A percentile compares a stretch with the other conserved stretches of the same genome.
Conservation (phyloP, 2,888 invertebrate genomes). For the Drosophila subquinaria region DNA sequence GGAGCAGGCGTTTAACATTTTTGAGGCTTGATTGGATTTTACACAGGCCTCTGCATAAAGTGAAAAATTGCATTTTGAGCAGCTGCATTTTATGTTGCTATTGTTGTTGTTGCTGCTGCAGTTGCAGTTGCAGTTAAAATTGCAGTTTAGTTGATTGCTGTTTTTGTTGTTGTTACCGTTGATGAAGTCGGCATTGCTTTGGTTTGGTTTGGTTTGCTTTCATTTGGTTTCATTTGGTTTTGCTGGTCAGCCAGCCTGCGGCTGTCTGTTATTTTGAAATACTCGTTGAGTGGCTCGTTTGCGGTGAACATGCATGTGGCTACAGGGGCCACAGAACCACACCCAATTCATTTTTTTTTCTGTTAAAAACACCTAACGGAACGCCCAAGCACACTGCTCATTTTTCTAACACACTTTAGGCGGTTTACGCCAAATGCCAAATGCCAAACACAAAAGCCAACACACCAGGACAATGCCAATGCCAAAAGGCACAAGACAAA, state of each 20-base stretch:
- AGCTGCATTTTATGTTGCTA: slow-evolving; percentile 57
- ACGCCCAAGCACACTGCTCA: slow-evolving; percentile 6
- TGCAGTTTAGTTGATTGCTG: slow-evolving; percentile 47
- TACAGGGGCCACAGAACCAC: slow-evolving; percentile 17
- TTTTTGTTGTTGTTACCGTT: slow-evolving; percentile 70
- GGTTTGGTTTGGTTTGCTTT: slow-evolving; percentile 69
- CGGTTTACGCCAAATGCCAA: slow-evolving; percentile 23
- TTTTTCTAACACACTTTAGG: slow-evolving; percentile 49
- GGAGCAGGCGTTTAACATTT: slow-evolving; percentile 76
- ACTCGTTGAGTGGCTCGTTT: slow-evolving; percentile 81
- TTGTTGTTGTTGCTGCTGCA: slow-evolving; percentile 28
- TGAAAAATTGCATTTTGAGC: slow-evolving; percentile 81
- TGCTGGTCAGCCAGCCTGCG: slow-evolving; percentile 63
- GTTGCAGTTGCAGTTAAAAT: slow-evolving; percentile 30
- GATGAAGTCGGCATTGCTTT: slow-evolving; percentile 81
- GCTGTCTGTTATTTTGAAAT: slow-evolving; percentile 79
- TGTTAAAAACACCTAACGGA: background rate
- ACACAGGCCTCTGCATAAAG: slow-evolving; percentile 62
- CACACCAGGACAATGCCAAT: slow-evolving; percentile 1
- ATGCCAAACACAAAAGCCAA: background rate
- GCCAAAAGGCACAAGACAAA: background rate
- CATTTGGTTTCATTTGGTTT: slow-evolving; percentile 76
- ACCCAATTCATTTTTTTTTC: background rate
- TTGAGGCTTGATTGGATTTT: slow-evolving; percentile 82
- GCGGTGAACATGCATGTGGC: slow-evolving; percentile 75